A percentile compares a stretch with the other conserved stretches of the same genome.
These are phyloP conservation scores for Platypus cylindrus DNA, from an alignment of 2,888 invertebrate species.

Conservation along the genomic window DNA sequence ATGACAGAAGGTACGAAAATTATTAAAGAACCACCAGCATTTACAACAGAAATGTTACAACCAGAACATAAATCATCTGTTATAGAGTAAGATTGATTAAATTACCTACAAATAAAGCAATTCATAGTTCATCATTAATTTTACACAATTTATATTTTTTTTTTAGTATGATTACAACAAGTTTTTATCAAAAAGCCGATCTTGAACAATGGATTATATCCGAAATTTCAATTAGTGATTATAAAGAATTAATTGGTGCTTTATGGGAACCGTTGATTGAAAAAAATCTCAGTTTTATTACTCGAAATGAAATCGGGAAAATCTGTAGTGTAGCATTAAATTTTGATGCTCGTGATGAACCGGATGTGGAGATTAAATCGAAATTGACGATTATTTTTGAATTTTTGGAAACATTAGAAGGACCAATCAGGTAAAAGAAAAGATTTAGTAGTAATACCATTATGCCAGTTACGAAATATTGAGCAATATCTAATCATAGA, in stretches of 20 bases:
- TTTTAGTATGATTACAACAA: conserved; percentile 66
- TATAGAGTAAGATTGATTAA: conserved; percentile 56
- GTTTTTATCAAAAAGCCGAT: conserved; percentile 78
- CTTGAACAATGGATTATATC: conserved; percentile 67
- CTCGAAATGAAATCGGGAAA: conserved; percentile 40
- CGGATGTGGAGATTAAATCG: conserved; percentile 55
- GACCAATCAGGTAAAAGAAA: conserved; percentile 52
- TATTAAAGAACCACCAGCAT: conserved; percentile 29
- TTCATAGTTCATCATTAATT: too few species aligned
- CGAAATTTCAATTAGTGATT: conserved; percentile 54
- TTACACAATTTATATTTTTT: not conserved
- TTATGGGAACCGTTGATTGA: conserved; percentile 59
- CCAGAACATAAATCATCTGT: conserved; percentile 53
- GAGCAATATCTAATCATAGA: too few species aligned
- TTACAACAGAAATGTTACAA: conserved; percentile 41
- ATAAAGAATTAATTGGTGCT: conserved; percentile 51
- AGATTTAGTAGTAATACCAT: too few species aligned
- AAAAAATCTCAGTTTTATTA: conserved; percentile 61
- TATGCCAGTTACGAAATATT: not conserved
- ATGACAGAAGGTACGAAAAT: conserved; percentile 34
- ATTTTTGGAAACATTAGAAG: conserved; percentile 66
- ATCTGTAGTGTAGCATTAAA: conserved; percentile 62
- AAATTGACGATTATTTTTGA: conserved; percentile 62
- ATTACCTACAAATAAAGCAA: too few species aligned
- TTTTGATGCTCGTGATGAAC: conserved; percentile 72